phyloP scores from a whole-genome alignment of 2,797 vertebrate genomes.

The Hypotaenidia okinawae region DNA sequence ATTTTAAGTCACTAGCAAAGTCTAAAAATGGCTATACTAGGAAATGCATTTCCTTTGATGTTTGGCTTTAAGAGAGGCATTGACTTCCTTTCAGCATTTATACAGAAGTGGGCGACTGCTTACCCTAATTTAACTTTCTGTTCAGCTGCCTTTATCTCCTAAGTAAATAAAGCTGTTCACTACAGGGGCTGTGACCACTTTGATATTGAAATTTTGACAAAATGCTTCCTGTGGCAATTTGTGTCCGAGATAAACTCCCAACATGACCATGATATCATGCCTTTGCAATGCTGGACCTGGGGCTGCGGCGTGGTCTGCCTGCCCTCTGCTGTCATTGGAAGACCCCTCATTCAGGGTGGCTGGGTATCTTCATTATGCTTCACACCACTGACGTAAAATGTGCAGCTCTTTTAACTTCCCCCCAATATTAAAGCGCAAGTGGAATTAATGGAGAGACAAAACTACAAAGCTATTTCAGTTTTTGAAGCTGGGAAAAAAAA shows the following conservation, averaged over 20 bases:
- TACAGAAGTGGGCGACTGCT: slow-evolving; percentile 31
- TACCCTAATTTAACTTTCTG: slow-evolving; percentile 41
- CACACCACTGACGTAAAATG: neutral
- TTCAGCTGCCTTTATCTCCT: slow-evolving; percentile 35
- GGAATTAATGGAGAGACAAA: neutral
- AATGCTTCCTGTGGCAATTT: slow-evolving; percentile 52
- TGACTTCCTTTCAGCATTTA: slow-evolving; percentile 18
- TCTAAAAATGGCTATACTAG: slow-evolving; percentile 2
- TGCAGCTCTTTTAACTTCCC: neutral
- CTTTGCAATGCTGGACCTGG: neutral
- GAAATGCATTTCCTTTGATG: slow-evolving; percentile 18
- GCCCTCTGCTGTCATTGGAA: slow-evolving; percentile 60
- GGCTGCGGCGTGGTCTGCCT: neutral
- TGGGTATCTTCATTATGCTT: neutral
- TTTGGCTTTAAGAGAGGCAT: neutral
- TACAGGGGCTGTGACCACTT: neutral
- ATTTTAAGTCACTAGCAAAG: neutral
- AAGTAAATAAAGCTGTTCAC: slow-evolving; percentile 45
- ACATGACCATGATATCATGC: neutral
- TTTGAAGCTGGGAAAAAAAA: neutral
- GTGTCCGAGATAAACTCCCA: slow-evolving; percentile 36
- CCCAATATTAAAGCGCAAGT: neutral
- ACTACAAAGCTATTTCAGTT: neutral
- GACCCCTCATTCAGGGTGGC: neutral
- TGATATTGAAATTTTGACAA: slow-evolving; percentile 55